These are phyloP conservation scores for Aradophagus sp. DNA, from an alignment of 1,140 invertebrate genomes.

Conservation along the genomic window DNA sequence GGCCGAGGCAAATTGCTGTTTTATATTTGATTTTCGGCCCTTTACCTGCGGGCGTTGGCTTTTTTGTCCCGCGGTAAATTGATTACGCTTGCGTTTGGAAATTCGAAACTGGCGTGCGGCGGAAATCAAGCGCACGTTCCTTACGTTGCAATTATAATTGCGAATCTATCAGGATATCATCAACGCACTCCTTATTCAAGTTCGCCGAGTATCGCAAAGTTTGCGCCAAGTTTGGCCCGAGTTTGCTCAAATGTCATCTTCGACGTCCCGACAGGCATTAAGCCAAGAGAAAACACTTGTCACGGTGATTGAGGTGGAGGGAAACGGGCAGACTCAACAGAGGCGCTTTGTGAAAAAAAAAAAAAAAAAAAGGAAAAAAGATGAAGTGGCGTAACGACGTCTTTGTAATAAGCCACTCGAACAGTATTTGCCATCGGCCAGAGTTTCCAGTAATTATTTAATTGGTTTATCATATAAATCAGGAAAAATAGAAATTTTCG, in stretches of 20 bases:
- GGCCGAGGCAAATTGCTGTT: not conserved
- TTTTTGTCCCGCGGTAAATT: not conserved
- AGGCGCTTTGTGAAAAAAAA: too few relatives aligned
- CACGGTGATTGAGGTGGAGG: constrained; percentile 16
- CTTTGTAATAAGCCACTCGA: too few relatives aligned
- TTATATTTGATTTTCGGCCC: constrained; percentile 5
- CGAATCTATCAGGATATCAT: constrained; percentile 31
- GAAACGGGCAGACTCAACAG: too few relatives aligned
- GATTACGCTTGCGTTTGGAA: not conserved
- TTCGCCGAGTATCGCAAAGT: constrained; percentile 20
- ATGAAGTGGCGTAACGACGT: too few relatives aligned
- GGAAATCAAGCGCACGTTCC: constrained; percentile 1
- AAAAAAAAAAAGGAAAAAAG: too few relatives aligned
- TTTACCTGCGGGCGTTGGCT: too few relatives aligned
- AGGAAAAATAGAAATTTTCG: too few relatives aligned
- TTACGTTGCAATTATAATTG: constrained; percentile 24
- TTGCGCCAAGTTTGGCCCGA: constrained; percentile 28
- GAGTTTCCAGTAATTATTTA: too few relatives aligned
- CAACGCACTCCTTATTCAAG: constrained; percentile 25
- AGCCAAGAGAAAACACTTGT: constrained; percentile 40
- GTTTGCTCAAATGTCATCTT: constrained; percentile 34
- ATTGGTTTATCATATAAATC: too few relatives aligned
- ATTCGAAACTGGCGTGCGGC: constrained; percentile 1
- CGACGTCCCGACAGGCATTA: constrained; percentile 26
- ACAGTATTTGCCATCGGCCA: too few relatives aligned